These are phyloP conservation scores for Cotesia typhae DNA, from an alignment of 1,140 invertebrate species.

Conservation along the genomic window DNA sequence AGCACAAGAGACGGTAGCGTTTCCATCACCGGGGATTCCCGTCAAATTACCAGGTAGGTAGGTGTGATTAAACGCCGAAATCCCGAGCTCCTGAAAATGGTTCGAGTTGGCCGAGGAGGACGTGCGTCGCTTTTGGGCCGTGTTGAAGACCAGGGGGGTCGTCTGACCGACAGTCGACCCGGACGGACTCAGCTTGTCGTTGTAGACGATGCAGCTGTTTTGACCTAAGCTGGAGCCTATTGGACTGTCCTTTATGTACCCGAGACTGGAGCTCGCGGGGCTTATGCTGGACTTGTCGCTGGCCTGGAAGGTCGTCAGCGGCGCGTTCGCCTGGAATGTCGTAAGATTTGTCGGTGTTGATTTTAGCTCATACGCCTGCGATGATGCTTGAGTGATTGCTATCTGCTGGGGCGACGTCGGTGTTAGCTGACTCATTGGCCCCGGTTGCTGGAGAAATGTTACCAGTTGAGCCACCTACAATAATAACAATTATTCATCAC, in stretches of 20 bases:
- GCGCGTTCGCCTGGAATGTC: constrained; percentile 61
- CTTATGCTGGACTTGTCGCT: constrained; percentile 62
- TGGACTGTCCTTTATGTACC: constrained; percentile 60
- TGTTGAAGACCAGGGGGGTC: constrained; percentile 56
- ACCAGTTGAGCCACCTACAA: constrained; percentile 72
- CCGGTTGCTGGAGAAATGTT: constrained; percentile 71
- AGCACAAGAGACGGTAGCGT: constrained; percentile 32
- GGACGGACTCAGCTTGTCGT: constrained; percentile 58
- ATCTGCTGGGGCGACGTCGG: constrained; percentile 41
- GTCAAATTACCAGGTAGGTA: constrained; percentile 44
- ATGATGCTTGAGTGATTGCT: constrained; percentile 42
- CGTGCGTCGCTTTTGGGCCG: constrained; percentile 42
- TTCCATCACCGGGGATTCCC: constrained; percentile 33
- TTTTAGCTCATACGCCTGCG: constrained; percentile 50
- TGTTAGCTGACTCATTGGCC: constrained; percentile 43
- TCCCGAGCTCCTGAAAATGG: constrained; percentile 58
- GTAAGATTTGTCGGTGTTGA: constrained; percentile 59
- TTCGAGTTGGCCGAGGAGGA: constrained; percentile 8
- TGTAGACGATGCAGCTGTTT: constrained; percentile 51
- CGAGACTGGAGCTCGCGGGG: constrained; percentile 58
- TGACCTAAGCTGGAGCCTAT: constrained; percentile 56
- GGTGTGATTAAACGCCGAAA: constrained; percentile 60
- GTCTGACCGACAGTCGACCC: constrained; percentile 57
- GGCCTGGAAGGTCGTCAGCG: constrained; percentile 59
- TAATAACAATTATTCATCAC: constrained; percentile 25